These are phyloP conservation scores for Mastigias papua DNA, from an alignment of 30 jellyfish, hydroid and myxozoan species.

Conservation along the genomic window DNA sequence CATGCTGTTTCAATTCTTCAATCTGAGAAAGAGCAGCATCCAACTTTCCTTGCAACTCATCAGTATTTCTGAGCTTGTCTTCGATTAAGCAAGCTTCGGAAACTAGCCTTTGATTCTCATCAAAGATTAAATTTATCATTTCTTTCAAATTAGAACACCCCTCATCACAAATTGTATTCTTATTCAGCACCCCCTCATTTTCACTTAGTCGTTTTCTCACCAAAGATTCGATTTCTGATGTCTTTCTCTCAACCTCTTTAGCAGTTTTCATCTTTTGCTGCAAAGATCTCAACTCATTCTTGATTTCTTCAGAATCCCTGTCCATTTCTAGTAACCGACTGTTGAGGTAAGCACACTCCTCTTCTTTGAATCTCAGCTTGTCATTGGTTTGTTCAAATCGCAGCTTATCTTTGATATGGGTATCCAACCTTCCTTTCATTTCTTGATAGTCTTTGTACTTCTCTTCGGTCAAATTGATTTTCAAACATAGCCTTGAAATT, in stretches of 20 bases:
- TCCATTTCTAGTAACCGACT: background rate
- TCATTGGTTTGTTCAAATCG: background rate
- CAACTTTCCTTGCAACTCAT: background rate
- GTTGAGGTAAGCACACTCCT: background rate
- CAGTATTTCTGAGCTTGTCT: background rate
- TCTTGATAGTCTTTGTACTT: background rate
- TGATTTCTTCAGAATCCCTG: background rate
- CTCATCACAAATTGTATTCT: background rate
- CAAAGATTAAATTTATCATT: background rate
- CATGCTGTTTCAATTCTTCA: background rate
- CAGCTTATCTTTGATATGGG: background rate
- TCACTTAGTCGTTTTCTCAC: background rate
- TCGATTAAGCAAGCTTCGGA: background rate
- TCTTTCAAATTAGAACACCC: background rate
- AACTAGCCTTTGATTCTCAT: background rate
- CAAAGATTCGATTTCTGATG: background rate
- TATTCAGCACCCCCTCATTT: background rate
- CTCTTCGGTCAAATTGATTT: background rate
- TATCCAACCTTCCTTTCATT: background rate
- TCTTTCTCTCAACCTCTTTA: background rate
- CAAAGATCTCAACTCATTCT: background rate
- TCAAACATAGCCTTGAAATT: background rate
- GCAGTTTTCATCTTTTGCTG: background rate
- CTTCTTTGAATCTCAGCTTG: background rate
- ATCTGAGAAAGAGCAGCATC: constrained; percentile 1